Evolutionary conservation across 2,888 invertebrate genomes (phyloP).

Genomic region (Galerucella calmariensis): DNA sequence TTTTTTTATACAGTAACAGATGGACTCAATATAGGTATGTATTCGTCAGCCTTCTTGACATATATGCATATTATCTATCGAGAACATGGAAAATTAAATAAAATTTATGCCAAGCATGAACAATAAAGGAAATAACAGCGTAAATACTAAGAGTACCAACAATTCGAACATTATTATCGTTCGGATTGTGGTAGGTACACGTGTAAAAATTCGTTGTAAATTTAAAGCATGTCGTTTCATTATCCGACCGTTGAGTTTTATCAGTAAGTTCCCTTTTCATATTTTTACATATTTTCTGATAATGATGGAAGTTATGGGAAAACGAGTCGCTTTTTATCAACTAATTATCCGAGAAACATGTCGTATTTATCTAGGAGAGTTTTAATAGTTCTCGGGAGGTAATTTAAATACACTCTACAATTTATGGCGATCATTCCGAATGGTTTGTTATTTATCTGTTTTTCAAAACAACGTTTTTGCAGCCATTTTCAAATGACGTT

Average conservation of each 20-base stretch:
- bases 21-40: neutral
- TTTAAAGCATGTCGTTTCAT: constrained; percentile 49
- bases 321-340: constrained; percentile 52
- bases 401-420: constrained; percentile 44
- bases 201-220: constrained; percentile 45
- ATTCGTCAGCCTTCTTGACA: constrained; percentile 18
- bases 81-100: constrained; percentile 14
- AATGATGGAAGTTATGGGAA: constrained; percentile 55
- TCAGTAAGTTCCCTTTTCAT: constrained; percentile 54
- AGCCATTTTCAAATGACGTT: neutral
- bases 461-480: constrained; percentile 11
- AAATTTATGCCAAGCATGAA: constrained; percentile 23
- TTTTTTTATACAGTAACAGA: neutral
- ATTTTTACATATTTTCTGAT: constrained; percentile 56
- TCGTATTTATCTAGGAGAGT: constrained; percentile 52
- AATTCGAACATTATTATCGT: constrained; percentile 18
- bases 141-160: constrained; percentile 15
- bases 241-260: constrained; percentile 46
- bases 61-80: constrained; percentile 22
- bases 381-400: constrained; percentile 49
- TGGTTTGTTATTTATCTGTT: constrained; percentile 21
- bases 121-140: constrained; percentile 16
- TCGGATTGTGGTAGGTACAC: constrained; percentile 30
- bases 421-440: constrained; percentile 35
- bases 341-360: constrained; percentile 57